phyloP scores from a whole-genome alignment of 2,888 invertebrate species.

The Chirona hameri region DNA sequence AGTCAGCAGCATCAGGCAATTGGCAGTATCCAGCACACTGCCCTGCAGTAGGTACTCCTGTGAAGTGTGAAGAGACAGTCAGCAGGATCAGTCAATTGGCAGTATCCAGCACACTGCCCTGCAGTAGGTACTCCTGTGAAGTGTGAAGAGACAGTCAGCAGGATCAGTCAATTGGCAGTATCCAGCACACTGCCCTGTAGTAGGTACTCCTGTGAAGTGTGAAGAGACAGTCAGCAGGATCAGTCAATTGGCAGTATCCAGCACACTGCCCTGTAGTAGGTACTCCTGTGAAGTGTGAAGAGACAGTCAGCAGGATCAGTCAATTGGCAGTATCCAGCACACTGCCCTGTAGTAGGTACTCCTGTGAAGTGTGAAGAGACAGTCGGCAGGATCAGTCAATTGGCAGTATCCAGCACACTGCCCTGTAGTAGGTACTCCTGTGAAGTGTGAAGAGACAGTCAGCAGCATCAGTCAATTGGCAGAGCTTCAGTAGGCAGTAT shows the following conservation, averaged over 20 bases:
- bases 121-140: conserved; percentile 79
- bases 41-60: conserved; percentile 92
- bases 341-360: conserved; percentile 89
- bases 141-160: too few relatives aligned
- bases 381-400: too few relatives aligned
- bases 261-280: conserved; percentile 85
- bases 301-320: too few relatives aligned
- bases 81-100: too few relatives aligned
- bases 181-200: conserved; percentile 91
- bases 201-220: conserved; percentile 70
- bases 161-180: too few relatives aligned
- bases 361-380: conserved; percentile 57
- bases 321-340: conserved; percentile 87
- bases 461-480: too few relatives aligned
- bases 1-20: too few relatives aligned
- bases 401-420: conserved; percentile 84
- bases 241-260: conserved; percentile 88
- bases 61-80: too few relatives aligned
- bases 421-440: conserved; percentile 92
- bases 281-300: conserved; percentile 66
- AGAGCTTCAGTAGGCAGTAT: too few relatives aligned
- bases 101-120: conserved; percentile 88
- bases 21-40: conserved; percentile 84
- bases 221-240: too few relatives aligned
- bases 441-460: too few relatives aligned